Base-by-base conservation (phyloP, 2,113 vertebrate genomes). In the Sprattus sprattus region DNA sequence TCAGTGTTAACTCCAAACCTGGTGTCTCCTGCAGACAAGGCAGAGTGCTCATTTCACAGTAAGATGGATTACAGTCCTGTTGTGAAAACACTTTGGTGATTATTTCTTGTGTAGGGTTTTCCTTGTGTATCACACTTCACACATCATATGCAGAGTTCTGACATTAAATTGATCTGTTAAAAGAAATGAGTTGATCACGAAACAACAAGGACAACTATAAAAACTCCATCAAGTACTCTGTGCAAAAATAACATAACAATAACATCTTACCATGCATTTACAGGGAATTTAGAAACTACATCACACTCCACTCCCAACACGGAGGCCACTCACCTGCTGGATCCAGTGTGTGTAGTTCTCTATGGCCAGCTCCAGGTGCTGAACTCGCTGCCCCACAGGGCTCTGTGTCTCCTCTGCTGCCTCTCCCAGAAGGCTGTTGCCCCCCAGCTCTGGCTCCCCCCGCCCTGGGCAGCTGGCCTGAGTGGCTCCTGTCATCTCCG, bases 271-370 rank as follows among this genome's bases (percentile, higher is more conserved):
- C 13, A 11, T 9, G 47, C 8, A 11, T 49, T 49, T 1, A 18
- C 16, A 54, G 13, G 16, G 52, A 54, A 52, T 52, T 11, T 52
- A 15, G 50, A 52, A 0, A 52, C 0, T 3, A 13, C 50, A 52
- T 3, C 50, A 52, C 50, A 52, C 50, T 13, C 50, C 50, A 2
- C 10, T 3, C 11, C 50, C 10, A 1, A 11, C 50, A 52, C 50
- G 0, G 15, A 16, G 52, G 13, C 22, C 92, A 57, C 95, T 95
- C 95, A 97, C 96, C 95, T 95, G 96, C 92, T 96, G 95, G 85
- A 97, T 94, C 95, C 96, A 96, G 92, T 96, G 96, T 83, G 96
- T 97, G 88, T 96, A 96, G 92, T 96, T 97, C 94, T 96, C 96
- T 95, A 96, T 96, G 90, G 96, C 93, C 93, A 96, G 95, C 89